Percentiles rank a stretch among this genome's conserved stretches.
Conservation (phyloP, 2,888 invertebrate genomes). For the Apamea sordens region DNA sequence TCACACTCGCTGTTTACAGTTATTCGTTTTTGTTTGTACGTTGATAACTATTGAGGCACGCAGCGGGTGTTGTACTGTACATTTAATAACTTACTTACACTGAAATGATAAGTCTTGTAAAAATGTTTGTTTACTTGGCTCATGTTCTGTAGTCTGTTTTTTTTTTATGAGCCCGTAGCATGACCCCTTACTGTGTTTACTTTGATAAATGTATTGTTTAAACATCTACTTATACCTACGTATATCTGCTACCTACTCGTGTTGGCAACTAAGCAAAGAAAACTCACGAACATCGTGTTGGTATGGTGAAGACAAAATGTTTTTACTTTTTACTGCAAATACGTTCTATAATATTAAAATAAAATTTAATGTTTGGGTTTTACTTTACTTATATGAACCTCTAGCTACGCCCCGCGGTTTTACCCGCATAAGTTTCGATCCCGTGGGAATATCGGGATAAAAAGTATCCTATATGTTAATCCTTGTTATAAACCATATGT, state of each 20-base stretch:
- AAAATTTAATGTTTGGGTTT: background rate
- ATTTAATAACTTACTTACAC: slow-evolving; percentile 31
- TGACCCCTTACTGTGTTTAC: slow-evolving; percentile 11
- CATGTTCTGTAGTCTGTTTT: slow-evolving; percentile 6
- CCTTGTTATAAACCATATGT: no score
- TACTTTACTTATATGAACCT: slow-evolving; percentile 6
- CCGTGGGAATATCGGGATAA: no score
- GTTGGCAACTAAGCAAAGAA: background rate
- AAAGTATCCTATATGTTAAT: no score
- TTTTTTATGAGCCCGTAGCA: slow-evolving; percentile 12
- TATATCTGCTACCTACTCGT: background rate
- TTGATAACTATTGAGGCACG: slow-evolving; percentile 76
- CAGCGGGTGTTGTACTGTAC: slow-evolving; percentile 65
- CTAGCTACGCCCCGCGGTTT: no score
- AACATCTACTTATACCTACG: background rate
- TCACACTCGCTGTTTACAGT: slow-evolving; percentile 70
- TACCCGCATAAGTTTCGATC: no score
- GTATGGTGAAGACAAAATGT: background rate
- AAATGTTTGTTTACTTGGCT: slow-evolving; percentile 29
- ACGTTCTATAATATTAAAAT: slow-evolving; percentile 6
- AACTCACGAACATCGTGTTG: background rate
- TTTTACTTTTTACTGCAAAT: slow-evolving; percentile 14
- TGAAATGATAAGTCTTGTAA: slow-evolving; percentile 34
- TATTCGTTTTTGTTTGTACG: slow-evolving; percentile 74
- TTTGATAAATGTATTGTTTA: background rate